These are phyloP conservation scores for Melolontha melolontha DNA, from an alignment of 2,888 invertebrate genomes.

Conservation along the genomic window DNA sequence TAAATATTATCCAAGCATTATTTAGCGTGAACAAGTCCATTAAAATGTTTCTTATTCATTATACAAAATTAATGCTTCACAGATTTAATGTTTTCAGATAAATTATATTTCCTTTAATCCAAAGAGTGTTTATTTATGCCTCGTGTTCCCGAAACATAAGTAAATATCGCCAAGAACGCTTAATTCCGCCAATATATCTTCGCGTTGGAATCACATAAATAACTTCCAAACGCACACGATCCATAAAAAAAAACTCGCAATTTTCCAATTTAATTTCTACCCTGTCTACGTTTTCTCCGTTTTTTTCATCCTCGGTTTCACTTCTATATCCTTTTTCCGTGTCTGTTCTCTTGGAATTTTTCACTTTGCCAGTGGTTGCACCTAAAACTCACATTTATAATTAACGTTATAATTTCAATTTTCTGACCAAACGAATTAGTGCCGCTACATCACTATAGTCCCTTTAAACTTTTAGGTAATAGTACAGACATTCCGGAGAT, in stretches of 20 bases:
- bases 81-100: constrained; percentile 20
- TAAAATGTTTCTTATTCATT: background rate
- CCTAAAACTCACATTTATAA: constrained; percentile 22
- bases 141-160: constrained; percentile 26
- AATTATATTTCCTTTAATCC: constrained; percentile 15
- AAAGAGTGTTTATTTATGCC: constrained; percentile 7
- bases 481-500: too few relatives aligned
- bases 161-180: constrained; percentile 31
- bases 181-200: constrained; percentile 34
- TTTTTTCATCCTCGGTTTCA: constrained; percentile 7
- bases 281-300: constrained; percentile 12
- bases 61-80: background rate
- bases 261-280: constrained; percentile 36
- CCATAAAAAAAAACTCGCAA: constrained; percentile 30
- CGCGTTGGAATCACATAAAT: constrained; percentile 27
- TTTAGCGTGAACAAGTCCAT: too few relatives aligned
- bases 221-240: constrained; percentile 30
- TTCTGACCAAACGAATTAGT: constrained; percentile 40
- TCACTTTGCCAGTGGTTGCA: background rate
- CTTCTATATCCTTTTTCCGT: background rate
- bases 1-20: too few relatives aligned
- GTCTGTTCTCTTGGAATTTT: background rate
- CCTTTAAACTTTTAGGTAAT: too few relatives aligned
- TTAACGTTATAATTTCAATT: constrained; percentile 42
- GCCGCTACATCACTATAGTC: constrained; percentile 19